Conservation (phyloP, 2,888 invertebrate genomes). For the Timema podura region DNA sequence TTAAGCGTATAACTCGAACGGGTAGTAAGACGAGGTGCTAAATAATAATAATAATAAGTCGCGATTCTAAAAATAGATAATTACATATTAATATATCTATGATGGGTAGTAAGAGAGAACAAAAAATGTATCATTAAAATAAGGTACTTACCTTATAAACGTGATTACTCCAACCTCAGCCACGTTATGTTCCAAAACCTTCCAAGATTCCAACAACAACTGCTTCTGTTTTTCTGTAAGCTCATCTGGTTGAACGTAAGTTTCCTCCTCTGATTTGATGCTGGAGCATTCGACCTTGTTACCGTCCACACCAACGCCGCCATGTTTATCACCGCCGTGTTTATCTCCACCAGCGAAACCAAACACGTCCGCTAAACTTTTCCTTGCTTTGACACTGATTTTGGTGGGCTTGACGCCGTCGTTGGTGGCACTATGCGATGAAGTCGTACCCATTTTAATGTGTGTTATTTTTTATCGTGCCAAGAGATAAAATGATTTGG, state of each 20-base stretch:
- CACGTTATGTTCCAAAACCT: slow-evolving; percentile 43
- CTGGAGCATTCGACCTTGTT: too few relatives aligned
- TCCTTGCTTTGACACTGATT: not conserved
- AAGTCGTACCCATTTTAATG: too few relatives aligned
- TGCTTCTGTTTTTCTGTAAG: slow-evolving; percentile 42
- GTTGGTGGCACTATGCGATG: too few relatives aligned
- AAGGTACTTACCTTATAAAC: slow-evolving; percentile 43
- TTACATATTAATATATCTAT: too few relatives aligned
- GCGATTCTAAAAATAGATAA: too few relatives aligned
- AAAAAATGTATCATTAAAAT: not conserved
- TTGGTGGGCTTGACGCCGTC: too few relatives aligned
- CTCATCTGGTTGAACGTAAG: slow-evolving; percentile 33
- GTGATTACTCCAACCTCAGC: slow-evolving; percentile 46
- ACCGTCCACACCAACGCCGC: slow-evolving; percentile 11
- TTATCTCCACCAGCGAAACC: not conserved
- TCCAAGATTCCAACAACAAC: slow-evolving; percentile 44
- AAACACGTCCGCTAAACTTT: slow-evolving; percentile 2
- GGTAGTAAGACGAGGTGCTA: too few relatives aligned
- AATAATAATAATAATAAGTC: too few relatives aligned
- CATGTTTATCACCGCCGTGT: not conserved
- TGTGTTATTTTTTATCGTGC: too few relatives aligned
- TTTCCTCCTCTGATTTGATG: slow-evolving; percentile 19
- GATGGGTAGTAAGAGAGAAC: too few relatives aligned
- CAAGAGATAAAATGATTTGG: too few relatives aligned
- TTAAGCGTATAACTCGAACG: too few relatives aligned